phyloP scores from a whole-genome alignment of 2,113 vertebrate species.

The Daphoenositta chrysoptera region DNA sequence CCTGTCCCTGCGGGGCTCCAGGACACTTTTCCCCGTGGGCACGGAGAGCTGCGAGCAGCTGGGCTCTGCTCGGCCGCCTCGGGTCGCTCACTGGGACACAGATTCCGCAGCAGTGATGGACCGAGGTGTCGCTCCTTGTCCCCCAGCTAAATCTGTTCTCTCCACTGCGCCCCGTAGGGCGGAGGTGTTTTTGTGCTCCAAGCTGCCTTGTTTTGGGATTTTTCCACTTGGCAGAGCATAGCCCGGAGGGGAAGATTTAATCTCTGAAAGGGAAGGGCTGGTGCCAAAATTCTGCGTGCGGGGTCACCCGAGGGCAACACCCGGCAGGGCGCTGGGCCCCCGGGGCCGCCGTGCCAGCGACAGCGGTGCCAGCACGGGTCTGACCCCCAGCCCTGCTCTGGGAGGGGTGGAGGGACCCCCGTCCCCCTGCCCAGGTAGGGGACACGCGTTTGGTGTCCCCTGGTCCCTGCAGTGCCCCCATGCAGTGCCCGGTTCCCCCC shows the following conservation, averaged over 20 bases:
- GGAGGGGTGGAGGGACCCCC: too few relatives aligned
- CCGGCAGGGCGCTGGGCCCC: background rate
- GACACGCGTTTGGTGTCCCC: background rate
- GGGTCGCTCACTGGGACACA: too few relatives aligned
- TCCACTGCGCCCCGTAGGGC: background rate
- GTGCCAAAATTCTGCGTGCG: background rate
- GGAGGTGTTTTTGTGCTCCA: background rate
- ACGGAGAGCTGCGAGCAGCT: accelerated
- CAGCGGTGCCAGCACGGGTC: background rate
- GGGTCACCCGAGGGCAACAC: background rate
- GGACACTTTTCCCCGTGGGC: background rate
- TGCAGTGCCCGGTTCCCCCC: background rate
- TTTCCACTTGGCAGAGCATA: background rate
- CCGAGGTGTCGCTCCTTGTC: background rate
- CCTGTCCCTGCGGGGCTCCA: background rate
- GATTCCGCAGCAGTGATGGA: accelerated
- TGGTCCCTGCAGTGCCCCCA: background rate
- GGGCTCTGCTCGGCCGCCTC: too few relatives aligned
- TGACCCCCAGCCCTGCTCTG: background rate
- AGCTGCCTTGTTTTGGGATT: background rate
- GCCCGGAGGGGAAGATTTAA: background rate
- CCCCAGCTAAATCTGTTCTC: background rate
- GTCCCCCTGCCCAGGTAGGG: background rate
- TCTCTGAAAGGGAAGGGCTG: background rate
- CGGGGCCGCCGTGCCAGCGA: background rate